Evolutionary conservation across 2,888 invertebrate genomes (phyloP), one percentile per base, ranked within the genome.

Genomic region (Orgyia antiqua): DNA sequence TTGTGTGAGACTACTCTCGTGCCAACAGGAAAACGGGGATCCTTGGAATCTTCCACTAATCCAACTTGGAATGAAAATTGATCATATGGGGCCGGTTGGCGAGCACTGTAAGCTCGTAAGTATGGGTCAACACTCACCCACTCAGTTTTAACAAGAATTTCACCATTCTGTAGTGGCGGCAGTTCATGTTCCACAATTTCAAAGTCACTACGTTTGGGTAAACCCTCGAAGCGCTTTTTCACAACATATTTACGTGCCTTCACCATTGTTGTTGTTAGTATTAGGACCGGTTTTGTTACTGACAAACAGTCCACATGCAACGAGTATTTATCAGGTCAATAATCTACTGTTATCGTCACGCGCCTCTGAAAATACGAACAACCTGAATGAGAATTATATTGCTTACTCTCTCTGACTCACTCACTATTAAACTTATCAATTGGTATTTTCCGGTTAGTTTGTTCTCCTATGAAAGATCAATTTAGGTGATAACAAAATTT

Each of bases 31-130:
- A 10, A 0, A 1, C 87, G 66, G 0, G 75, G 42, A 58, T 90
- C 80, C 46, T 88, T 90, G 10, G 91, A 91, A 40, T 91, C 88
- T 25, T 88, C 61, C 6, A 93, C 89, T 51, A 54, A 17, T 10
- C 67, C 73, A 2, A 72, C 58, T 42, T 66, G 59, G 24, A 37
- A 57, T 4, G 63, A 49, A 32, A 64, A 65, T 35, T 69, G 68
- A 33, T 71, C 70, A 31, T 67, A 73, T 2, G 72, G 73, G 2
- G 60, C 30, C 2, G 45, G n/a, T 7, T 28, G 27, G 2, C 24
- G 15, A 4, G 6, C 3, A 27, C 46, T 56, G 39, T 53, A 58
- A 0, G 49, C 51, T 2, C 20, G 42, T 10, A 41, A 29, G 23
- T 60, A 68, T 1, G 68, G 64, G 13, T 68, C 68, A 3, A 69